Evolutionary conservation across 2,113 vertebrate genomes (phyloP).

Genomic region (Dipodomys merriami): DNA sequence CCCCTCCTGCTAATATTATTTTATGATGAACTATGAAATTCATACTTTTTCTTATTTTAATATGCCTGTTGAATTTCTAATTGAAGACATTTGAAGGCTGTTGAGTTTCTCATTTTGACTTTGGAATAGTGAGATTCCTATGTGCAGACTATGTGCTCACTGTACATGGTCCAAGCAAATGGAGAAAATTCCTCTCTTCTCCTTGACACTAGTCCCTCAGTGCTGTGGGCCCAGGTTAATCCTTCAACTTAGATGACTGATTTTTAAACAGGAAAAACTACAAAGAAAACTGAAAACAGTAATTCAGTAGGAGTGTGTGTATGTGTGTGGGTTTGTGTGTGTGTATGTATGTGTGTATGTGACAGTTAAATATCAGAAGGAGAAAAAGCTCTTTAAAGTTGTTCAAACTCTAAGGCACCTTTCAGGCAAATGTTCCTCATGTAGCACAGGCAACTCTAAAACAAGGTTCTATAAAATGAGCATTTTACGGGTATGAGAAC

Average conservation of each 20-base stretch:
- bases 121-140: not conserved
- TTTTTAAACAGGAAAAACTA: slow-evolving; percentile 33
- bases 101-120: slow-evolving; percentile 25
- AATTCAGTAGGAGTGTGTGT: not conserved
- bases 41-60: not conserved
- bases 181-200: not conserved
- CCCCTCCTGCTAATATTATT: not conserved
- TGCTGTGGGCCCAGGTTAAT: slow-evolving; percentile 5
- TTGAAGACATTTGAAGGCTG: not conserved
- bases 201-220: not conserved
- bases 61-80: not conserved
- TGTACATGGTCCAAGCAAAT: not conserved
- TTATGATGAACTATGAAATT: not conserved
- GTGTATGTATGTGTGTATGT: not conserved
- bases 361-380: slow-evolving; percentile 41
- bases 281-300: slow-evolving; percentile 30
- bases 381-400: slow-evolving; percentile 27
- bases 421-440: slow-evolving; percentile 23
- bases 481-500: slow-evolving; percentile 68
- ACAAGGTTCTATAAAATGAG: slow-evolving; percentile 62
- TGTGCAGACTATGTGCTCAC: not conserved
- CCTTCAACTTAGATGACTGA: slow-evolving; percentile 17
- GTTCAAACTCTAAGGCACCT: slow-evolving; percentile 40
- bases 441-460: slow-evolving; percentile 51
- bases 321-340: not conserved